These are phyloP conservation scores for Dreissena polymorpha DNA, from an alignment of 1,140 invertebrate genomes.

Conservation along the genomic window DNA sequence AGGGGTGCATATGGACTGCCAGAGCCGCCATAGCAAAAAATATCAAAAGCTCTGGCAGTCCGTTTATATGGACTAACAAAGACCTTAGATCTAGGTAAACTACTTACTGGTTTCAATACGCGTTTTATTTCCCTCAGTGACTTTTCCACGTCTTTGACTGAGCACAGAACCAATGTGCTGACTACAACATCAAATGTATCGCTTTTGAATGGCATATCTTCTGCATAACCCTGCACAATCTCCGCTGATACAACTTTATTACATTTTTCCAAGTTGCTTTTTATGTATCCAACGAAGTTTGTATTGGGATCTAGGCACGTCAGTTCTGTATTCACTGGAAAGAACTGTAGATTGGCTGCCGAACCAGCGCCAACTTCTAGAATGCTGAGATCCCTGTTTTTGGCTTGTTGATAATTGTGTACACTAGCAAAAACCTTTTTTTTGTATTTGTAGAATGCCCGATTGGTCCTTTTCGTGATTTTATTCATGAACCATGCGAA, in stretches of 20 bases:
- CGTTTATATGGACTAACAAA: no score
- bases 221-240: slow-evolving; percentile 36
- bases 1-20: no score
- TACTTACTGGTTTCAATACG: slow-evolving; percentile 41
- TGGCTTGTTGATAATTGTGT: slow-evolving; percentile 1
- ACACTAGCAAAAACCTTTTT: slow-evolving; percentile 17
- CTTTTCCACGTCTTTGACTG: slow-evolving; percentile 11
- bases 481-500: slow-evolving; percentile 39
- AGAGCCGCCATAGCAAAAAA: no score
- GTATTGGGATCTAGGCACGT: slow-evolving; percentile 43
- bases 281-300: slow-evolving; percentile 38
- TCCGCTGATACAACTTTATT: slow-evolving; percentile 28
- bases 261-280: slow-evolving; percentile 21
- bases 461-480: slow-evolving; percentile 25
- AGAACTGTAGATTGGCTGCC: slow-evolving; percentile 39
- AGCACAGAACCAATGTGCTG: slow-evolving; percentile 44
- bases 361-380: slow-evolving; percentile 42
- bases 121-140: slow-evolving; percentile 36
- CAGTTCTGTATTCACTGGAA: slow-evolving; percentile 25
- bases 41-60: no score
- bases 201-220: slow-evolving; percentile 29
- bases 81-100: no score
- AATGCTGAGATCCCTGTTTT: slow-evolving; percentile 18
- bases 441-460: slow-evolving; percentile 23
- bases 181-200: slow-evolving; percentile 44